Evolutionary conservation across 2,113 vertebrate species (phyloP).

Genomic region (Tinamus guttatus): DNA sequence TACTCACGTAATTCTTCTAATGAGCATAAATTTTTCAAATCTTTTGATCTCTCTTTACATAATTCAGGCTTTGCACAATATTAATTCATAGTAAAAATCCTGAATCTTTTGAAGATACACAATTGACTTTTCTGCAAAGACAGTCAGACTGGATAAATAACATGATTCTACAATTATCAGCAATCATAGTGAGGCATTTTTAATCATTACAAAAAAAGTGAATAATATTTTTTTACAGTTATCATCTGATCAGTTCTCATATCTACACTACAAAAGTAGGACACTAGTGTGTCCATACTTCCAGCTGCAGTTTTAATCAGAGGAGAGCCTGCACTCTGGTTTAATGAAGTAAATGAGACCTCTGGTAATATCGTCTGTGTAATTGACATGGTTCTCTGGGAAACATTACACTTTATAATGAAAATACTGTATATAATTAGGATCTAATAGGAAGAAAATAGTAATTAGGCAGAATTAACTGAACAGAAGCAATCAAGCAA

Average conservation of each 20-base stretch:
- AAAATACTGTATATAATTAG: constrained; percentile 88
- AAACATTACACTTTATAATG: constrained; percentile 85
- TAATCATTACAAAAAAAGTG: neutral
- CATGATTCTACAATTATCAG: neutral
- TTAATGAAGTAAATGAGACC: constrained; percentile 84
- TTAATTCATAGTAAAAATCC: neutral
- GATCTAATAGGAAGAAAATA: constrained; percentile 86
- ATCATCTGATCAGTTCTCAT: neutral
- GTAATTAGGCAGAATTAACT: constrained; percentile 85
- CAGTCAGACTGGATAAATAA: neutral
- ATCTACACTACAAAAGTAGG: neutral
- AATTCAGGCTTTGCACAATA: neutral
- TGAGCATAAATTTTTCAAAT: neutral
- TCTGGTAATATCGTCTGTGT: constrained; percentile 76
- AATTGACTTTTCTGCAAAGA: neutral
- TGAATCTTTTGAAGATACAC: neutral
- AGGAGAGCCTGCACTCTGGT: constrained; percentile 42
- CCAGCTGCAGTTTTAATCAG: constrained; percentile 69
- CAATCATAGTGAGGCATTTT: neutral
- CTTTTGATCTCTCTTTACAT: constrained; percentile 22
- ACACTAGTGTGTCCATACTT: constrained; percentile 30
- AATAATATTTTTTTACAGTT: neutral
- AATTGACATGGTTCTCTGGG: constrained; percentile 84
- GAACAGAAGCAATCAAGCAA: constrained; percentile 85
- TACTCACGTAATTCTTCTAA: neutral